These are phyloP conservation scores for Odontophorus gujanensis DNA, from an alignment of 2,113 vertebrate genomes.

Conservation along the genomic window DNA sequence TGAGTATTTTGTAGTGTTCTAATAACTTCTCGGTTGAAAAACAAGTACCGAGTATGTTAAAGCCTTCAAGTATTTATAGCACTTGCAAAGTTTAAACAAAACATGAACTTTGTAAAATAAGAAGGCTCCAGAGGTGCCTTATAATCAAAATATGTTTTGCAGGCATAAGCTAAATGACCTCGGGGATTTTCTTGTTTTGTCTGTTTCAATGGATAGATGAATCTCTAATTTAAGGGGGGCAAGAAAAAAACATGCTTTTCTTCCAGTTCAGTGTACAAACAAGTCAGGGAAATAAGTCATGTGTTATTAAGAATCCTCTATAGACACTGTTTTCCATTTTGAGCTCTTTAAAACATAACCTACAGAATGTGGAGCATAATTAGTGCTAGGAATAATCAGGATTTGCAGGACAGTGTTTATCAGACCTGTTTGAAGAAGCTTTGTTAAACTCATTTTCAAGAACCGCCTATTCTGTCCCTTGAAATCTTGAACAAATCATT, in stretches of 20 bases:
- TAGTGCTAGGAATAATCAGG: conserved; percentile 4
- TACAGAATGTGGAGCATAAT: conserved; percentile 34
- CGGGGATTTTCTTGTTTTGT: conserved; percentile 51
- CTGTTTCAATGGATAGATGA: conserved; percentile 60
- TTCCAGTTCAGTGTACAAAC: conserved; percentile 34
- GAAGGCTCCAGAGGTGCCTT: conserved; percentile 50
- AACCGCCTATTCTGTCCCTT: neutral
- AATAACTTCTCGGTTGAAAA: neutral
- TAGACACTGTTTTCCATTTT: conserved; percentile 47
- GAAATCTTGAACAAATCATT: conserved; percentile 19
- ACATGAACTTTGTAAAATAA: conserved; percentile 12
- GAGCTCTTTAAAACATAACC: conserved; percentile 52
- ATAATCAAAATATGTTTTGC: conserved; percentile 56
- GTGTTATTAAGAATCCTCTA: conserved; percentile 45
- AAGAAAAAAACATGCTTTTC: neutral
- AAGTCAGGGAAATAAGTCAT: conserved; percentile 44
- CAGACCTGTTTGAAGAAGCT: conserved; percentile 22
- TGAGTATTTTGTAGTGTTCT: neutral
- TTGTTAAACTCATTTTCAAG: conserved; percentile 35
- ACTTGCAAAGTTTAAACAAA: neutral
- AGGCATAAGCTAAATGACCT: conserved; percentile 37
- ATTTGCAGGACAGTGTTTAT: conserved; percentile 14
- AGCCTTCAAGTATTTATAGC: neutral
- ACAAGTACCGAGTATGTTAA: neutral
- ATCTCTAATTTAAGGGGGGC: conserved; percentile 27